Base-by-base conservation (phyloP, 2,113 vertebrate species). In the Vulpes lagopus region DNA sequence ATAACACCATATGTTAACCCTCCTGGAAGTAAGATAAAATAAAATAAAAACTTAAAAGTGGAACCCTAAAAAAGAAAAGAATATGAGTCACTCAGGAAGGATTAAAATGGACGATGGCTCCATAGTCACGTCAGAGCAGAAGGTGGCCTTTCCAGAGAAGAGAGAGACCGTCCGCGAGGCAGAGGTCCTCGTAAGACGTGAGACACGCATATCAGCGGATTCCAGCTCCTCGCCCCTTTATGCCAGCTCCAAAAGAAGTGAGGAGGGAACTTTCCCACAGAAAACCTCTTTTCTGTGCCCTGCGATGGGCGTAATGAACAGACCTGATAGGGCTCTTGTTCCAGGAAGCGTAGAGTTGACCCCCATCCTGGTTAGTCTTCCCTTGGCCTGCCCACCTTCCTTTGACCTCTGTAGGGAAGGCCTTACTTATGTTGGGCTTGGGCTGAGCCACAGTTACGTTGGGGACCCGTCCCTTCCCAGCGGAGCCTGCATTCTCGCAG, bases 91-190 rank as follows among this genome's bases (percentile, higher is more conserved):
- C 5, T 9, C 0, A 92, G 96, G 11, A 16, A 90, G 96, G 97
- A 97, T 98, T 98, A 95, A 93, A 94, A 96, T 0, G 2, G 95
- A 97, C 98, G 95, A 96, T 91, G 98, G 57, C 85, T 51, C 83
- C n/a, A n/a, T 93, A 65, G 51, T 65, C 27, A 22, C 27, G 51
- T 96, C 60, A 89, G 65, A 82, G 38, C 60, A 82, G 32, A 94
- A 89, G 71, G 11, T 43, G 73, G 62, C n/a, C 82, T 95, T 94
- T 93, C 55, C n/a, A 59, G 49, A 89, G 93, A 86, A 53, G 1
- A 86, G 9, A 93, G 90, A 74, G 49, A 30, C 32, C 8, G 7
- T 86, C 32, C 5, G n/a, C 30, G 25, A 83, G 65, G 57, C 30
- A 60, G 49, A 38, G 43, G 8, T 17, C 23, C 11, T 82, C 25